Conservation (phyloP, 1,140 invertebrate genomes). For the Macrotrachela quadricornifera region DNA sequence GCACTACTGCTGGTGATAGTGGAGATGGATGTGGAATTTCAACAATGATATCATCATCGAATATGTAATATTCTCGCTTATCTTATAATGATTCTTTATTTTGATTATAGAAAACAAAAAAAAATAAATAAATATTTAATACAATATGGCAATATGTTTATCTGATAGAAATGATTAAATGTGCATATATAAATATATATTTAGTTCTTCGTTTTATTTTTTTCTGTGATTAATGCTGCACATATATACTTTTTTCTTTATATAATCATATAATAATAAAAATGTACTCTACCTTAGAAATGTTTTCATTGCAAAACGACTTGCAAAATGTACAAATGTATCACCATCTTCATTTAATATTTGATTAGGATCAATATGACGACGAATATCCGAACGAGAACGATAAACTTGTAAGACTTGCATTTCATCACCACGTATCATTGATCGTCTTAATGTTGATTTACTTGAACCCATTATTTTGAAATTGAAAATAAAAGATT, state of each 20-base stretch:
- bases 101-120: too few relatives aligned
- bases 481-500: too few relatives aligned
- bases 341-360: constrained; percentile 19
- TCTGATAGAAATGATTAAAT: too few relatives aligned
- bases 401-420: background rate
- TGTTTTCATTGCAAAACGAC: constrained; percentile 46
- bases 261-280: background rate
- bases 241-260: background rate
- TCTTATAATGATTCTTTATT: too few relatives aligned
- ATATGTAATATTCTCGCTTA: too few relatives aligned
- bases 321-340: constrained; percentile 44
- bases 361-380: background rate
- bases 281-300: constrained; percentile 32
- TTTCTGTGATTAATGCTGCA: background rate
- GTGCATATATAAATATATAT: too few relatives aligned
- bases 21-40: too few relatives aligned
- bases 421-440: constrained; percentile 1
- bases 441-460: background rate
- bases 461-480: constrained; percentile 6
- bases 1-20: too few relatives aligned
- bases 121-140: too few relatives aligned
- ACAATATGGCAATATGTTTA: too few relatives aligned
- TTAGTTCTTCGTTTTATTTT: too few relatives aligned
- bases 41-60: too few relatives aligned
- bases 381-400: background rate